Evolutionary conservation across 2,888 invertebrate genomes (phyloP), one percentile per base, ranked within the genome.

Genomic region (Operophtera brumata): DNA sequence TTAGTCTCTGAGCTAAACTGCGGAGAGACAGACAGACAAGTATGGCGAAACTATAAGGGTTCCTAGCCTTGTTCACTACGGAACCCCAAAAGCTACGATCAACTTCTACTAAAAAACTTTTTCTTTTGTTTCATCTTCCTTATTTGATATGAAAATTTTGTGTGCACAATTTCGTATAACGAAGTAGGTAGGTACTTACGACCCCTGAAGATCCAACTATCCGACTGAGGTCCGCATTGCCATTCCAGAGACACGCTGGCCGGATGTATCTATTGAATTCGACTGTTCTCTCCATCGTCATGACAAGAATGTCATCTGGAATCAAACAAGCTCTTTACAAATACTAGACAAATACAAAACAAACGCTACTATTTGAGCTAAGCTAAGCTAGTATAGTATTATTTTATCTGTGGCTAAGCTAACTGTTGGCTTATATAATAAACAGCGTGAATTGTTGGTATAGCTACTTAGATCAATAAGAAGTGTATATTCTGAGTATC

Each of bases 221-320:
- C 1, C 70, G 59, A 12, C 69, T 73, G 1, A 82, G 75, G 10
- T 86, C 82, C 0, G 69, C 62, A 30, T 84, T 75, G 0, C 86
- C 86, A 1, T 71, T 77, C 93, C 93, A 93, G 0, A 93, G 77
- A 60, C 93, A 94, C 32, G 91, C 87, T 0, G 93, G 91, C 30
- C 90, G 80, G 36, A 94, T 92, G 59, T 77, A 86, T 2, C 77
- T 71, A 25, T 81, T 92, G 58, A 90, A 91, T 45, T 86, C 78
- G 0, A 92, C 90, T 0, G 75, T 68, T n/a, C 80, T 79, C 3
- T 84, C 77, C 36, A 93, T 69, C 6, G 90, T 88, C 5, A 93
- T 62, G 7, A 94, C 68, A 0, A 92, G 84, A 34, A 94, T 81
- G 66, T 94, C 93, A 56, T 91, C 87, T 91, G 81, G 2, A 83